These are phyloP conservation scores for Pegoplata infirma DNA, from an alignment of 2,888 invertebrate genomes.

Conservation along the genomic window DNA sequence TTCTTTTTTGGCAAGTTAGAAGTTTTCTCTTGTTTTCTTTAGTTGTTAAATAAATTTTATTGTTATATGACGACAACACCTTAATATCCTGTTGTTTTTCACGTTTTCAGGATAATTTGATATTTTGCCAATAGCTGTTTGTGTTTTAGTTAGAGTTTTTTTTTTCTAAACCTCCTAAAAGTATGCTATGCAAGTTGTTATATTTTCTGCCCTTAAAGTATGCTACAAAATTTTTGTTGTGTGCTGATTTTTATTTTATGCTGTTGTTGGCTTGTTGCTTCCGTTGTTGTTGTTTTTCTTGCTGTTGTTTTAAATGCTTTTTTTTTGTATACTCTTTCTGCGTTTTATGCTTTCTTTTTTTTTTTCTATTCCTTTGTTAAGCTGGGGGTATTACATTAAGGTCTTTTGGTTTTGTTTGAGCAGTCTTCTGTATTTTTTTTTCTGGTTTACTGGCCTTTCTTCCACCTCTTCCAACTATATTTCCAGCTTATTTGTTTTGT, in stretches of 20 bases:
- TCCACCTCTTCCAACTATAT: slow-evolving; percentile 25
- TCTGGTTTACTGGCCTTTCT: slow-evolving; percentile 22
- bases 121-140: slow-evolving; percentile 56
- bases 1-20: background rate
- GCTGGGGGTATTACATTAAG: slow-evolving; percentile 38
- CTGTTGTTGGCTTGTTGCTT: slow-evolving; percentile 62
- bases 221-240: too few relatives aligned
- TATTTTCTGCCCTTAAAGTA: too few relatives aligned
- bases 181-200: background rate
- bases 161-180: background rate
- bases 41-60: background rate
- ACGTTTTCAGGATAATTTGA: slow-evolving; percentile 55
- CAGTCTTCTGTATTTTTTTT: slow-evolving; percentile 48
- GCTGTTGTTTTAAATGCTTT: slow-evolving; percentile 17
- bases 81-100: slow-evolving; percentile 26
- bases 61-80: slow-evolving; percentile 38
- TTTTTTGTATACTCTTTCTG: background rate
- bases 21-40: background rate
- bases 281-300: slow-evolving; percentile 42
- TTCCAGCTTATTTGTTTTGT: slow-evolving; percentile 45
- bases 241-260: too few relatives aligned
- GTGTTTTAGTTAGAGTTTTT: background rate
- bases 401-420: slow-evolving; percentile 50
- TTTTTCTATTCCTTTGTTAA: slow-evolving; percentile 17
- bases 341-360: slow-evolving; percentile 25